phyloP scores from a whole-genome alignment of 2,888 invertebrate species.

The Flexamia atlantica region DNA sequence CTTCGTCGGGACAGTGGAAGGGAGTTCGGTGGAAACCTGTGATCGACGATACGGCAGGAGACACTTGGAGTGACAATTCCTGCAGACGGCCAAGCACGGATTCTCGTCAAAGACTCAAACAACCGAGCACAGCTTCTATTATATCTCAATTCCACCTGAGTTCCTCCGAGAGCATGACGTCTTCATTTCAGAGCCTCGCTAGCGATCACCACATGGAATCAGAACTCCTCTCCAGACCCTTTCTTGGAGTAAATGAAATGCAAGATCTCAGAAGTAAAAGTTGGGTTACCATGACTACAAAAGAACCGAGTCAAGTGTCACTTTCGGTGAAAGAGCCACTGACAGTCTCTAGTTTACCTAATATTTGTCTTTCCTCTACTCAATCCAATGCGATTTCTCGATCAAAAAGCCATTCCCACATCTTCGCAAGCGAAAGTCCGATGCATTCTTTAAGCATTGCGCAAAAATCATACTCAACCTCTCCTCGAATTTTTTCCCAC shows the following conservation, averaged over 20 bases:
- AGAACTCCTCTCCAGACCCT: neutral
- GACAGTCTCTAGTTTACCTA: conserved; percentile 34
- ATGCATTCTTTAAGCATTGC: neutral
- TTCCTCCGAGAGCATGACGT: conserved; percentile 9
- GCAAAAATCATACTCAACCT: conserved; percentile 44
- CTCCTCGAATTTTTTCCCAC: conserved; percentile 32
- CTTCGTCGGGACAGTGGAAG: conserved; percentile 71
- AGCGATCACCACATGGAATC: conserved; percentile 5
- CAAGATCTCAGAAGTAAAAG: conserved; percentile 29
- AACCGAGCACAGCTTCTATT: neutral
- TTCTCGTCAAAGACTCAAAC: neutral
- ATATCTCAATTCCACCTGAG: neutral
- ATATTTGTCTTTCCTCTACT: conserved; percentile 14
- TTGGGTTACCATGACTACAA: neutral
- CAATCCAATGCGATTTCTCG: neutral
- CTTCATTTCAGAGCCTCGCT: conserved; percentile 37
- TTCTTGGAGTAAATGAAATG: neutral
- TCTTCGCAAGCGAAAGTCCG: neutral
- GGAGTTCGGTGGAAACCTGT: conserved; percentile 73
- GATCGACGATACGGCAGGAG: conserved; percentile 65
- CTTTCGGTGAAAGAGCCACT: neutral
- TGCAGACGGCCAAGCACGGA: conserved; percentile 39
- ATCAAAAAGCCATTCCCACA: neutral
- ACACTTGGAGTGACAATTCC: conserved; percentile 65
- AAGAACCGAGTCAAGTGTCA: conserved; percentile 19